Conservation (phyloP, 2,888 invertebrate species). For the Cheilosia soror region DNA sequence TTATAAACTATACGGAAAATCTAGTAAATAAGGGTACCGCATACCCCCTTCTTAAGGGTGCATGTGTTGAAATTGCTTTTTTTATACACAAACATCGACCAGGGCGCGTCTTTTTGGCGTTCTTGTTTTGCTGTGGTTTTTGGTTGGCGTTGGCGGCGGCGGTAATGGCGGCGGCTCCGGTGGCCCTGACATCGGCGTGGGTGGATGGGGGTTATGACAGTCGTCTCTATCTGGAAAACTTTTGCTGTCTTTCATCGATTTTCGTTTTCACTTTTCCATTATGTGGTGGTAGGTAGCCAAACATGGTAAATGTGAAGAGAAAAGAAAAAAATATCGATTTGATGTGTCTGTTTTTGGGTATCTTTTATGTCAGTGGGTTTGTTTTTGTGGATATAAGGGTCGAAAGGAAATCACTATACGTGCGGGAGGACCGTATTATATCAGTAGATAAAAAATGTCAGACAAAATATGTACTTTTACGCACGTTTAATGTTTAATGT, state of each 20-base stretch:
- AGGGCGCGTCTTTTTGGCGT: conserved; percentile 38
- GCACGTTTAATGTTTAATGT: too few species aligned
- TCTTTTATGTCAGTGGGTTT: conserved; percentile 34
- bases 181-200: conserved; percentile 32
- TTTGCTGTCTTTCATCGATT: conserved; percentile 46
- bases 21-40: conserved; percentile 32
- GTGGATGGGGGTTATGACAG: conserved; percentile 12
- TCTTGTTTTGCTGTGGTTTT: conserved; percentile 44
- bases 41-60: neutral
- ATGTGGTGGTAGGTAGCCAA: neutral
- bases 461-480: too few species aligned
- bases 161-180: conserved; percentile 2
- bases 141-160: neutral
- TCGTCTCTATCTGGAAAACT: conserved; percentile 24
- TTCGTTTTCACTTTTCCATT: conserved; percentile 39
- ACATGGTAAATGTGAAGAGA: conserved; percentile 1
- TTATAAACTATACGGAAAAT: neutral
- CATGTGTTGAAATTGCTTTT: conserved; percentile 10
- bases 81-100: neutral
- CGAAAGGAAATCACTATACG: too few species aligned
- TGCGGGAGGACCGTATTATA: too few species aligned
- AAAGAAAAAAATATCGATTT: conserved; percentile 15
- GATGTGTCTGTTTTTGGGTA: conserved; percentile 16
- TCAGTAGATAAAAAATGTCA: neutral
- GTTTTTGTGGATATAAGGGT: too few species aligned